Conservation (phyloP, 2,797 vertebrate genomes). For the Poeciliopsis paucimaculata region DNA sequence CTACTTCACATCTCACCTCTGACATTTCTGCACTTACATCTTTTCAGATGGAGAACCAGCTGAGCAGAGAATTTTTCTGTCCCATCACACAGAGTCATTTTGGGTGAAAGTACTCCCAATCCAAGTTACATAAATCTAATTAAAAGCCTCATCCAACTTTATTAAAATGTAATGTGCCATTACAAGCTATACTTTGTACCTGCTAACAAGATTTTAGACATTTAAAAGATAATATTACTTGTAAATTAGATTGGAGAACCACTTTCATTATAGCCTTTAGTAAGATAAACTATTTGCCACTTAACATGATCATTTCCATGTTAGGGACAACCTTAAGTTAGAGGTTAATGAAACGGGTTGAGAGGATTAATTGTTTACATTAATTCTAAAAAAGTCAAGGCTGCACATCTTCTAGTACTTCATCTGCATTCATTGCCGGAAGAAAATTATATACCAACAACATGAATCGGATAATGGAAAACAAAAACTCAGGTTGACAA, state of each 20-base stretch:
- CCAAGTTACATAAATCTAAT: not conserved
- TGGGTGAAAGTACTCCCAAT: not conserved
- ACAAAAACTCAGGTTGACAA: not conserved
- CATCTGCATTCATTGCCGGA: not conserved
- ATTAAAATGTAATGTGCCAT: not conserved
- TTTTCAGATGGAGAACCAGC: constrained; percentile 10
- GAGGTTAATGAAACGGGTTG: not conserved
- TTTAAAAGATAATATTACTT: not conserved
- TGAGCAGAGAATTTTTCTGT: not conserved
- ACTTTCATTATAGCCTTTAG: not conserved
- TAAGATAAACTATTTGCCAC: not conserved
- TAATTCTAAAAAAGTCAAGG: not conserved
- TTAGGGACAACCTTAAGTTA: not conserved
- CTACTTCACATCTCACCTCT: constrained; percentile 29
- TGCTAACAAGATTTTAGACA: not conserved
- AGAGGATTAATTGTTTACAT: not conserved
- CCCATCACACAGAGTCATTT: not conserved
- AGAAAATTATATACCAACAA: not conserved
- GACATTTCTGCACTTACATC: constrained; percentile 23
- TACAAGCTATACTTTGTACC: not conserved
- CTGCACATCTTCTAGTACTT: not conserved
- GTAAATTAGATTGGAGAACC: not conserved
- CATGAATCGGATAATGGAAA: not conserved
- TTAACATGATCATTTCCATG: no score
- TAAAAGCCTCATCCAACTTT: not conserved